A percentile compares a stretch with the other conserved stretches of the same genome.
phyloP scores from a whole-genome alignment of 1,140 invertebrate species.

The Trichogramma pretiosum region DNA sequence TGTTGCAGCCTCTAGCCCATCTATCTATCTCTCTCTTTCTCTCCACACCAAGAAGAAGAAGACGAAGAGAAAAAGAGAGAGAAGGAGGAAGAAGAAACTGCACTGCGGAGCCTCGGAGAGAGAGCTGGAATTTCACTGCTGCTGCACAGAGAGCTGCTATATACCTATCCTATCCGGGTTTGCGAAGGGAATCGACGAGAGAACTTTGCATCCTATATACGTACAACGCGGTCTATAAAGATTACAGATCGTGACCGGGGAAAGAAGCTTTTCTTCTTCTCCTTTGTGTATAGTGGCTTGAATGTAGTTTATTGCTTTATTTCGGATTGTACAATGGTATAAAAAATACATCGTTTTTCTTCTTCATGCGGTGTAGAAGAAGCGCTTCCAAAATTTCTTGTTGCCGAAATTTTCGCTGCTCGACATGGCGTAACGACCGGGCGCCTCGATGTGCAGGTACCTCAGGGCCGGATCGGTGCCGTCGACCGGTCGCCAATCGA shows the following conservation, averaged over 20 bases:
- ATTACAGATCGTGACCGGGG: conserved; percentile 29
- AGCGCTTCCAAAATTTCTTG: neutral
- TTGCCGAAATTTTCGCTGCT: neutral
- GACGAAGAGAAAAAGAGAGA: neutral
- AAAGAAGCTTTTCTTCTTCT: too few species aligned
- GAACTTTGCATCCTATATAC: too few species aligned
- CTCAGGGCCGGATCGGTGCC: neutral
- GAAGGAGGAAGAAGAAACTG: conserved; percentile 3
- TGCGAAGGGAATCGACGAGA: too few species aligned
- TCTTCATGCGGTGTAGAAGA: neutral
- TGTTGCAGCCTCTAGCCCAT: too few species aligned
- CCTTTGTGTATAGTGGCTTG: too few species aligned
- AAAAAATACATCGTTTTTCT: too few species aligned
- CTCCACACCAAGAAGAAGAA: too few species aligned
- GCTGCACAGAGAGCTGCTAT: neutral
- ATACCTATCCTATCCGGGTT: too few species aligned
- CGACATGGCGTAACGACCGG: neutral
- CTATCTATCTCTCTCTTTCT: too few species aligned
- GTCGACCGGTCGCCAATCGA: neutral
- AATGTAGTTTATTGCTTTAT: too few species aligned
- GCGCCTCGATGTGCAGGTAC: neutral
- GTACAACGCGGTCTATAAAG: too few species aligned
- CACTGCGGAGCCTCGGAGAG: conserved; percentile 23
- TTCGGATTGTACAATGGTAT: too few species aligned
- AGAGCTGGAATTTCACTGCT: conserved; percentile 28